These are phyloP conservation scores for Pyralis farinalis DNA, from an alignment of 2,888 invertebrate species.

Conservation along the genomic window DNA sequence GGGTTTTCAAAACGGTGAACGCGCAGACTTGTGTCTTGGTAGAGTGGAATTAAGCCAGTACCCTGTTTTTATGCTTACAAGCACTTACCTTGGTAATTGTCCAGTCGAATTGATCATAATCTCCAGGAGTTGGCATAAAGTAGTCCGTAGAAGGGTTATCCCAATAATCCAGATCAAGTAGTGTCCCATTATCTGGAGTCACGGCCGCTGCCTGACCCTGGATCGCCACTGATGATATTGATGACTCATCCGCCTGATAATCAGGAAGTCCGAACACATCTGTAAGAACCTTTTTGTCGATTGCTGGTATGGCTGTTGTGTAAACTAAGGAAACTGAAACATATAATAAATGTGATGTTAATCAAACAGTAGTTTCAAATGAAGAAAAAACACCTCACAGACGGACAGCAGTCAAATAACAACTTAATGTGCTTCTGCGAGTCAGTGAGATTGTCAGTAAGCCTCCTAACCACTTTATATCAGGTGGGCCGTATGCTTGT, in stretches of 20 bases:
- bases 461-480: too few relatives aligned
- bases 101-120: slow-evolving; percentile 85
- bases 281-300: slow-evolving; percentile 36
- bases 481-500: too few relatives aligned
- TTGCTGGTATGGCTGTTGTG: slow-evolving; percentile 17
- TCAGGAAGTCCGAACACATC: slow-evolving; percentile 40
- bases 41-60: too few relatives aligned
- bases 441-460: too few relatives aligned
- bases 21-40: too few relatives aligned
- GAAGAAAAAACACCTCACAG: too few relatives aligned
- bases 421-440: too few relatives aligned
- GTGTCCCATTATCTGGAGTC: slow-evolving; percentile 33
- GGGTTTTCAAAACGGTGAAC: too few relatives aligned
- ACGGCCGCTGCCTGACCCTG: slow-evolving; percentile 37
- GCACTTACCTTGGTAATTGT: slow-evolving; percentile 79
- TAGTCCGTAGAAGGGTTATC: slow-evolving; percentile 30
- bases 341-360: neutral
- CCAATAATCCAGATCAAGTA: slow-evolving; percentile 44
- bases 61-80: too few relatives aligned
- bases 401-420: too few relatives aligned
- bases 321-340: slow-evolving; percentile 32
- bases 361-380: too few relatives aligned
- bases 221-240: slow-evolving; percentile 6
- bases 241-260: slow-evolving; percentile 10
- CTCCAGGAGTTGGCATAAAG: slow-evolving; percentile 39